These are phyloP conservation scores for Eurystomus glaucurus DNA, from an alignment of 2,797 vertebrate genomes.

Conservation along the genomic window DNA sequence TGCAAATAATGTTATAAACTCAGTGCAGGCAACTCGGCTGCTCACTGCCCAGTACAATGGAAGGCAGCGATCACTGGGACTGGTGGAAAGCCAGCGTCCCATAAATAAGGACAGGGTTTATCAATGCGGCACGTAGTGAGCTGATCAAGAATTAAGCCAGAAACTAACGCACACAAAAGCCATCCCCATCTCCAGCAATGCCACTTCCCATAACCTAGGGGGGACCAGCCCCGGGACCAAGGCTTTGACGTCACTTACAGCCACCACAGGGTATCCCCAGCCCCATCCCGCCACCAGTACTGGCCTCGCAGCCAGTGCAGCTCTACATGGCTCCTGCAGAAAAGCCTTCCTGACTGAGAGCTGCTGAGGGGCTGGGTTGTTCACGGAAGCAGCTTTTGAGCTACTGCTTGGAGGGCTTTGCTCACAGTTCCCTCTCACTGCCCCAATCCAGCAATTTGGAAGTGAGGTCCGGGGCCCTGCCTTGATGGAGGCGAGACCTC, in stretches of 20 bases:
- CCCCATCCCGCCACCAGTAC: fast-evolving
- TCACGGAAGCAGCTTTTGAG: background rate
- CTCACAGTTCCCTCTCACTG: fast-evolving
- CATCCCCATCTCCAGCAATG: background rate
- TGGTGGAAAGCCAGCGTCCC: background rate
- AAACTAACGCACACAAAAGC: background rate
- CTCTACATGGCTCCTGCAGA: fast-evolving
- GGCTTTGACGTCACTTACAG: background rate
- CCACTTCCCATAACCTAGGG: background rate
- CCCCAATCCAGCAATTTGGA: background rate
- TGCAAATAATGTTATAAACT: background rate
- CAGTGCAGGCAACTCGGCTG: fast-evolving
- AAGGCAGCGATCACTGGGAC: background rate
- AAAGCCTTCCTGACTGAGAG: background rate
- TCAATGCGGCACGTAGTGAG: fast-evolving
- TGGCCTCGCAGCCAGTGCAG: fast-evolving
- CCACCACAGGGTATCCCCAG: fast-evolving
- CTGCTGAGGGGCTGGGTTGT: background rate
- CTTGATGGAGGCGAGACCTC: background rate
- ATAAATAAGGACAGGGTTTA: background rate
- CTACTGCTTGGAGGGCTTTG: background rate
- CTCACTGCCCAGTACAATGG: fast-evolving
- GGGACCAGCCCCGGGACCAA: fast-evolving
- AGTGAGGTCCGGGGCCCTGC: fast-evolving
- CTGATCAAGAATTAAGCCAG: background rate